Percentiles rank a stretch among this genome's conserved stretches.
These are phyloP conservation scores for Pteria penguin DNA, from an alignment of 2,888 invertebrate genomes.

Conservation along the genomic window DNA sequence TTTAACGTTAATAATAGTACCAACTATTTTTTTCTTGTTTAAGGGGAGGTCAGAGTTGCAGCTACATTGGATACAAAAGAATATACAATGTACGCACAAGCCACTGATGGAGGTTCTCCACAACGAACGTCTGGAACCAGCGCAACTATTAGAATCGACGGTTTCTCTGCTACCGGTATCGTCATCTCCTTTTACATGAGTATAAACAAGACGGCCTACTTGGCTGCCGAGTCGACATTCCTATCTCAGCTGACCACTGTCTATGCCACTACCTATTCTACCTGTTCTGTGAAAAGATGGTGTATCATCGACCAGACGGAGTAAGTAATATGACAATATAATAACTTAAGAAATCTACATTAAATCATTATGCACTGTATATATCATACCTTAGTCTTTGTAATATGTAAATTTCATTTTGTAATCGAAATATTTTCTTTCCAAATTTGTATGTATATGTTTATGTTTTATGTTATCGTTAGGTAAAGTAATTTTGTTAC, in stretches of 20 bases:
- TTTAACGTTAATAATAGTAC: too few species aligned
- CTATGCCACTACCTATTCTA: conserved; percentile 49
- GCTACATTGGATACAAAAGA: conserved; percentile 34
- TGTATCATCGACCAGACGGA: conserved; percentile 56
- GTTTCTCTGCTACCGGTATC: conserved; percentile 59
- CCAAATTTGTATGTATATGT: too few species aligned
- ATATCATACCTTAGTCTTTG: too few species aligned
- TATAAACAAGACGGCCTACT: conserved; percentile 53
- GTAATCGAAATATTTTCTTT: too few species aligned
- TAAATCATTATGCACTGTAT: too few species aligned
- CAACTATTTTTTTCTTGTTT: background rate
- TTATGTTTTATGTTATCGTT: too few species aligned
- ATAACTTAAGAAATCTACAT: too few species aligned
- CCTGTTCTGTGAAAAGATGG: conserved; percentile 60
- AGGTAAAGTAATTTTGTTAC: too few species aligned
- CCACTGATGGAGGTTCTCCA: conserved; percentile 62
- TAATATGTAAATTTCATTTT: too few species aligned
- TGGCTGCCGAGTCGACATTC: conserved; percentile 53
- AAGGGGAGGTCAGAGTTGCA: background rate
- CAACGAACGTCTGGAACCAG: conserved; percentile 49
- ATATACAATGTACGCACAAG: conserved; percentile 58
- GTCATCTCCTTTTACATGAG: conserved; percentile 54
- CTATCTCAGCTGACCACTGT: conserved; percentile 58
- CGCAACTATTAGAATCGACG: conserved; percentile 67
- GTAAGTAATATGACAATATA: background rate